Evolutionary conservation across 2,113 vertebrate genomes (phyloP).

Genomic region (Otis tarda): DNA sequence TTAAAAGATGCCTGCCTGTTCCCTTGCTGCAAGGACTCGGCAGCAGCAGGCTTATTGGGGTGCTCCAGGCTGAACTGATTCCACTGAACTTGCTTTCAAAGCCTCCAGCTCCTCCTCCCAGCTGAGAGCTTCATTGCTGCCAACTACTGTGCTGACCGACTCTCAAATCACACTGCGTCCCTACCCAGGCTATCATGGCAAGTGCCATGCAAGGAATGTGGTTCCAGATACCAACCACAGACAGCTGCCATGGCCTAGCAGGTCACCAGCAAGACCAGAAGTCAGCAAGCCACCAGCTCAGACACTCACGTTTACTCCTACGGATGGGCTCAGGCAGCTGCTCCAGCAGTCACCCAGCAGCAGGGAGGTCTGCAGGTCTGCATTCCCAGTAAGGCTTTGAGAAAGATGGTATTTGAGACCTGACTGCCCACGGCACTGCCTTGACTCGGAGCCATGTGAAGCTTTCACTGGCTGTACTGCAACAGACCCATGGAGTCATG

Average conservation of each 20-base stretch:
- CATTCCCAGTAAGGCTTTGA: background rate
- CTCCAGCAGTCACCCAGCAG: background rate
- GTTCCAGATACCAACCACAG: background rate
- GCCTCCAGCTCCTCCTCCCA: background rate
- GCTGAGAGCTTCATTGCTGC: background rate
- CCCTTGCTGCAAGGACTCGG: background rate
- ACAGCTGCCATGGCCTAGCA: background rate
- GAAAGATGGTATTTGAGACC: background rate
- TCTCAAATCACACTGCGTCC: background rate
- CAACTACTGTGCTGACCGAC: background rate
- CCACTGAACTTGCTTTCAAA: background rate
- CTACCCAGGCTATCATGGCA: background rate
- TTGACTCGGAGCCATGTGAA: rapidly evolving
- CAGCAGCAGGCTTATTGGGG: background rate
- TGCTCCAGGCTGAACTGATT: background rate
- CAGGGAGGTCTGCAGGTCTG: background rate
- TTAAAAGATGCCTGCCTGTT: background rate
- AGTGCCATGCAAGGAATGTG: background rate
- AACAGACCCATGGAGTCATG: rapidly evolving
- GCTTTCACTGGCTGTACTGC: background rate
- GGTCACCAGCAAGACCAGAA: background rate
- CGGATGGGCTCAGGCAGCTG: background rate
- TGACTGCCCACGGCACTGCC: background rate
- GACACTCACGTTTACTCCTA: background rate
- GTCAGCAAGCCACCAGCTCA: background rate